Percentiles rank a stretch among this genome's conserved stretches.
Evolutionary conservation across 2,113 vertebrate genomes (phyloP).

Genomic region (Danionella cerebrum): DNA sequence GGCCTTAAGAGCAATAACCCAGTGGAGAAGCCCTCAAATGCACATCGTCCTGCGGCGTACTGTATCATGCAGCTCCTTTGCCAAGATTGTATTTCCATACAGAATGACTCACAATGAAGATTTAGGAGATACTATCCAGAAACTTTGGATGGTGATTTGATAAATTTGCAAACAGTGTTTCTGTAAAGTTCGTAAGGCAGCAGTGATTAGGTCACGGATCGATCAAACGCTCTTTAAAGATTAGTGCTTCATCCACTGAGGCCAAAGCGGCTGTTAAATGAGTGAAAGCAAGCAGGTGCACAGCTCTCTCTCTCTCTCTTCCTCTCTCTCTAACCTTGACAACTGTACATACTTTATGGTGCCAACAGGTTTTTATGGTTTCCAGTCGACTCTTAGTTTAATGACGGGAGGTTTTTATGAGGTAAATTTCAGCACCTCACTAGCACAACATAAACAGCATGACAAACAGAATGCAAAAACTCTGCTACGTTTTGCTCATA

Average conservation of each 20-base stretch:
- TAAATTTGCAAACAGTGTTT: too few relatives aligned
- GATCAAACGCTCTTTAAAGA: slow-evolving; percentile 27
- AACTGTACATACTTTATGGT: slow-evolving; percentile 4
- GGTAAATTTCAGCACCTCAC: neutral
- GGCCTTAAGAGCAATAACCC: too few relatives aligned
- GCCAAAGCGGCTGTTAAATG: slow-evolving; percentile 31
- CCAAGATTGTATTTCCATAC: too few relatives aligned
- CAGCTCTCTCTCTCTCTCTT: neutral
- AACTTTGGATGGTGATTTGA: too few relatives aligned
- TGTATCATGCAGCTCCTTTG: too few relatives aligned
- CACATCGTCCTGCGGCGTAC: too few relatives aligned
- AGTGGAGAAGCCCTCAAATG: too few relatives aligned
- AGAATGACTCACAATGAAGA: too few relatives aligned
- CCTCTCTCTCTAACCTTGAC: neutral
- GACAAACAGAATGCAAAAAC: neutral
- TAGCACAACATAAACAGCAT: neutral
- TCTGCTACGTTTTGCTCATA: neutral
- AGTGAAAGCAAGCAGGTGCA: slow-evolving; percentile 10
- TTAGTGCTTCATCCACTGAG: slow-evolving; percentile 17
- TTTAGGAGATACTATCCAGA: too few relatives aligned
- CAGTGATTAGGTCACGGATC: slow-evolving; percentile 16
- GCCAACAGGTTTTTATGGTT: slow-evolving; percentile 9
- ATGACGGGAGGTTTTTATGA: neutral
- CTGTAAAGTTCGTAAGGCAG: neutral
- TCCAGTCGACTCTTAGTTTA: neutral